Evolutionary conservation across 2,797 vertebrate species (phyloP), one percentile per base, ranked within the genome.

Genomic region (Chaetophractus vellerosus): DNA sequence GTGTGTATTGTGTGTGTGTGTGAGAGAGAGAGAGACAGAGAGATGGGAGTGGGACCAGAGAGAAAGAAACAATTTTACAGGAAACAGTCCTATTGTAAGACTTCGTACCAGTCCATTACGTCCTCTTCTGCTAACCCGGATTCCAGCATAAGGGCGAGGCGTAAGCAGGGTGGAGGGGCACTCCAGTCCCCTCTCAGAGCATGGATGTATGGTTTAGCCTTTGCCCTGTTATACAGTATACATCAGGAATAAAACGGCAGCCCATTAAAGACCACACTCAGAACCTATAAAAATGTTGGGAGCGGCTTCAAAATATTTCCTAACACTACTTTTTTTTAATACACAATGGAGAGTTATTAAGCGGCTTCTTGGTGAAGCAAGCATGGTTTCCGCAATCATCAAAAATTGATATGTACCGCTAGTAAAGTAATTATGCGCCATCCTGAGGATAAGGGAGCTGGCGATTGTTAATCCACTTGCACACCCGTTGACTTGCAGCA

Each of bases 371-470:
- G 98, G 98, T 98, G 98, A 98, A 98, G 98, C 92, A 97, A 98
- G 98, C 98, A 98, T 98, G 98, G 98, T 97, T 98, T 98, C 98
- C 52, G 96, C 98, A 98, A 98, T 98, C 98, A 98, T 99, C 98
- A 98, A 98, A 99, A 99, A 98, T 98, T 99, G 98, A 98, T 99
- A 98, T 98, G 98, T 98, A 98, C 98, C 61, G 92, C 98, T 98
- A 98, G 98, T 98, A 98, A 99, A 98, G 98, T 98, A 99, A 99
- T 99, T 99, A 98, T 97, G 98, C 94, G 87, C 98, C 98, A 98
- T 98, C 98, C 98, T 98, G 98, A 98, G 98, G 98, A 98, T 98
- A 98, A 98, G 97, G 97, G 98, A 98, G 97, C 96, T 78, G 97
- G 98, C 98, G 98, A 98, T 98, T 98, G 98, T 98, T 98, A 98